Conservation (phyloP, 2,888 invertebrate species). For the Lysandra bellargus region DNA sequence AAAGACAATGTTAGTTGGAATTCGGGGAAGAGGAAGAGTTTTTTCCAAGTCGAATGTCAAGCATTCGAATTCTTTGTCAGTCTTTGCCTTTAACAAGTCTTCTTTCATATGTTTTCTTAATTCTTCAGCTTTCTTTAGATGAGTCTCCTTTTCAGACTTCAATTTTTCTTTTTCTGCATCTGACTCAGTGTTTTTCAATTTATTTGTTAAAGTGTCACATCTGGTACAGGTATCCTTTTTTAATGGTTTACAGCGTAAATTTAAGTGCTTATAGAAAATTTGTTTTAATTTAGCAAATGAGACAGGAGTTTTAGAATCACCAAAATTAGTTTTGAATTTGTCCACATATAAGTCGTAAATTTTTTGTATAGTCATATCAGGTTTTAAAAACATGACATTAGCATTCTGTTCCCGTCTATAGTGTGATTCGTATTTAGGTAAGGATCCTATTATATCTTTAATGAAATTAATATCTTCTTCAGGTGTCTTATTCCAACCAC, state of each 20-base stretch:
- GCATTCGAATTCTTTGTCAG: constrained; percentile 23
- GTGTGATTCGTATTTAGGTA: no score
- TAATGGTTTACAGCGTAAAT: constrained; percentile 25
- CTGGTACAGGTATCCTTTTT: constrained; percentile 27
- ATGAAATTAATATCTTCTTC: constrained; percentile 23
- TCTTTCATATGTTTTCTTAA: constrained; percentile 24
- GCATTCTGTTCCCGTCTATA: no score
- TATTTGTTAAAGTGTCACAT: constrained; percentile 22
- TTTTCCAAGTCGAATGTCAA: constrained; percentile 26
- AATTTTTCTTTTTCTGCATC: constrained; percentile 20
- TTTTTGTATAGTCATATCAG: constrained; percentile 18
- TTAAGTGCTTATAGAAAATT: constrained; percentile 21
- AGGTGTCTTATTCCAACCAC: constrained; percentile 27
- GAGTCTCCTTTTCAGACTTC: not conserved
- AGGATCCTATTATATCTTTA: no score
- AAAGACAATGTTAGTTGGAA: constrained; percentile 29
- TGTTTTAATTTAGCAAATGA: constrained; percentile 20
- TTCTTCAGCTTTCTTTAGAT: constrained; percentile 23
- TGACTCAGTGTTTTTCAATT: constrained; percentile 19
- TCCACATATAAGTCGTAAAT: constrained; percentile 23
- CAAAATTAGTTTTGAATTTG: constrained; percentile 22
- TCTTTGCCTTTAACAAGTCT: constrained; percentile 27
- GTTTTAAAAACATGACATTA: not conserved
- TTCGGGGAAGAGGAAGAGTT: constrained; percentile 24
- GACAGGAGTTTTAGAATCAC: not conserved